Base-by-base conservation (phyloP, 1,140 invertebrate species). In the Tyrophagus putrescentiae region DNA sequence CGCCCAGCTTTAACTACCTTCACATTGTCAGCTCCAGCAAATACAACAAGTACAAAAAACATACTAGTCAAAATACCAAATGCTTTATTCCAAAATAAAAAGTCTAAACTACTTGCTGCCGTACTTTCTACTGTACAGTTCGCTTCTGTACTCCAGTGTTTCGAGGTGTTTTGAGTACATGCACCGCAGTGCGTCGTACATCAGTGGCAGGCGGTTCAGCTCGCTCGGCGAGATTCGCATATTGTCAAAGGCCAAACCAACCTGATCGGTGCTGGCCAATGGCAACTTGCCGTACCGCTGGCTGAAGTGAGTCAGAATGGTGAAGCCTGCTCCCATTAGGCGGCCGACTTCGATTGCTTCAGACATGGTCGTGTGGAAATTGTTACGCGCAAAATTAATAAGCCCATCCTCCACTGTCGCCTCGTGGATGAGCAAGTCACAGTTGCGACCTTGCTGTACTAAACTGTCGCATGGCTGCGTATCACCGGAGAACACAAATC, bases 371-470 rank as follows among this genome's bases (percentile, higher is more conserved):
- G 60, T 70, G 65, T 76, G 74, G 34, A 32, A 66, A 62, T 72
- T 73, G 16, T 61, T 28, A 52, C 58, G 64, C 7, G 75, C 74
- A 54, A 74, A 68, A 6, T 69, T 67, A 29, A 62, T 58, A 21
- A 94, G 68, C 36, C 83, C 82, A 72, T 93, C 88, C 70, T 95
- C 91, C 82, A 97, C 91, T 1, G 95, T 98, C 4, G 91, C 91
- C 76, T 98, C 95, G 73, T 98, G 94, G 66, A 98, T 95, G 0
- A 98, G 73, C 1, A 98, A 68, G 69, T 92, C 84, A 60, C 87
- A 91, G 67, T 84, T 72, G 64, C 76, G 68, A 16, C 85, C 85
- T 82, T 65, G 58, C 54, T 64, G 31, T 3, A 71, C 64, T 0
- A 74, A 65, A 5, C 57, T 56, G n/a, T 68, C 45, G 52, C 65